Percentiles rank a stretch among this genome's conserved stretches.
These are phyloP conservation scores for Nymphicus hollandicus DNA, from an alignment of 2,113 vertebrate species.

Conservation along the genomic window DNA sequence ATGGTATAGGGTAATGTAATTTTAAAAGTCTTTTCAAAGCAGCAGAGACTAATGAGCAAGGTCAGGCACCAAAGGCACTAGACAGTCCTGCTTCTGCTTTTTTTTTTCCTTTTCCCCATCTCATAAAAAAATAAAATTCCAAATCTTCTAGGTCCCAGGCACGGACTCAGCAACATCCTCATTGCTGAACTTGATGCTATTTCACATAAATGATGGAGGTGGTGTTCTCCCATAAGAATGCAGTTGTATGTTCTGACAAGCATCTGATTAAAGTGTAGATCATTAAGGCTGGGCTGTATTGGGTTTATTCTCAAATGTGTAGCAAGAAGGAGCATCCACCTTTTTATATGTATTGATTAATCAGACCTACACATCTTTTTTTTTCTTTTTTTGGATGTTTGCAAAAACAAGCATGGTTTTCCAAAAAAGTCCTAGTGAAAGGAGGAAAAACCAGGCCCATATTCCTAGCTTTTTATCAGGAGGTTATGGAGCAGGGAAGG, in stretches of 20 bases:
- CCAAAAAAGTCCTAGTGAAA: neutral
- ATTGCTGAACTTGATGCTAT: neutral
- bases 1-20: slow-evolving; percentile 69
- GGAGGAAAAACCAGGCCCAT: neutral
- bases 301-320: neutral
- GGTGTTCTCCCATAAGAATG: neutral
- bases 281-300: neutral
- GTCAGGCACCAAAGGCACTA: slow-evolving; percentile 60
- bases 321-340: neutral
- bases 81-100: neutral
- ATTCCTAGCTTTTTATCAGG: neutral
- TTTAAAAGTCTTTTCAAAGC: slow-evolving; percentile 67
- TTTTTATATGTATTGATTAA: slow-evolving; percentile 5
- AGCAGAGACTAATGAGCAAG: slow-evolving; percentile 76
- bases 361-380: neutral
- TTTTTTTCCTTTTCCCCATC: neutral
- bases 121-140: neutral
- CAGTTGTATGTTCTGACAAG: neutral
- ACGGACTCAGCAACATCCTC: neutral
- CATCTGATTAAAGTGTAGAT: neutral
- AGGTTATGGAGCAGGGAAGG: neutral
- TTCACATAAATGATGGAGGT: neutral
- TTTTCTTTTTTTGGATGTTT: neutral
- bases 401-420: neutral
- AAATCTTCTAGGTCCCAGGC: neutral